Evolutionary conservation across 2,888 invertebrate genomes (phyloP), one percentile per base, ranked within the genome.

Genomic region (Pecten maximus): DNA sequence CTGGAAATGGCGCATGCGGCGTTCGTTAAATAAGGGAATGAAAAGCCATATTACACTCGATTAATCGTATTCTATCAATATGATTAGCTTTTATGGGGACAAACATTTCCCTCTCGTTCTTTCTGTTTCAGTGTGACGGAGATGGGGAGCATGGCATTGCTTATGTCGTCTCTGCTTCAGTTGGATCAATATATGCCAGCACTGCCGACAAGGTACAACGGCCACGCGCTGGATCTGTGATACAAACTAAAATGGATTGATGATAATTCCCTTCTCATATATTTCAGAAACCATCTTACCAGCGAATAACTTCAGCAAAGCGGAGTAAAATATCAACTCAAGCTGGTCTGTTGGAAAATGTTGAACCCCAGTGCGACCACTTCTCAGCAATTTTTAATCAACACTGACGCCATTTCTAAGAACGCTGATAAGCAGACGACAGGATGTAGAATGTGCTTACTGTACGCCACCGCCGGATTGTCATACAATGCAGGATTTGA

Each of bases 401-500:
- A 74, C 74, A 74, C 35, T 28, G 28, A 6, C 23, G 74, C 28
- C 28, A 74, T 74, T 74, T 74, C 35, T 74, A 35, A 74, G 15
- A 74, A 74, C 74, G 74, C 35, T 74, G 2, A 6, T 74, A 74
- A 74, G 35, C 74, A 74, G 74, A 35, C 74, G 74, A 74, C 74
- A 35, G 74, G 10, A 74, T 74, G 74, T 74, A 74, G 74, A 74
- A 74, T 35, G 74, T 74, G 35, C 35, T 74, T 74, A 28, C 74
- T 28, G 0, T 74, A 74, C 74, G 23, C 28, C 35, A 28, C 74
- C 23, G 74, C 15, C 35, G 74, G 74, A 74, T 74, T 35, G 50
- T 35, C 44, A 44, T 54, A 74, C 44, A 50, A 89, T 93, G 92
- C 91, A 92, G 54, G 93, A 94, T 4, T 91, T 94, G 60, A 93